Evolutionary conservation across 1,140 invertebrate genomes (phyloP), one percentile per base, ranked within the genome.

Genomic region (Aricia agestis): DNA sequence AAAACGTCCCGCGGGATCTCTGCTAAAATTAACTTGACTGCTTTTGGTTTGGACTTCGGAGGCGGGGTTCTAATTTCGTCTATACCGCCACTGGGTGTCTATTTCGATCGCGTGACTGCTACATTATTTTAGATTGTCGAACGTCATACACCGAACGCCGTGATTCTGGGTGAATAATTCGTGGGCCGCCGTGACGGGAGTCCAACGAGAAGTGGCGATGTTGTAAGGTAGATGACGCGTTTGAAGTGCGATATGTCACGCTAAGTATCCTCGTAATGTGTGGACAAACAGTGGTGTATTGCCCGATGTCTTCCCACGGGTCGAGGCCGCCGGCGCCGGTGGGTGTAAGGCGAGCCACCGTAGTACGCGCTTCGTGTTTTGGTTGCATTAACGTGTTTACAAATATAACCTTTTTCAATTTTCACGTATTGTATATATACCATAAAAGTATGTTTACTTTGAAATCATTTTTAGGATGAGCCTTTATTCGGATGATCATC

Each of bases 21-120:
- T 78, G 82, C 87, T 89, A 91, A 84, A 83, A 82, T 89, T 91
- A 90, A 83, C 84, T 86, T 87, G 83, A 85, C 89, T 88, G 78
- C 82, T 90, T 91, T 91, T 91, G 89, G 89, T 89, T 84, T 82
- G 86, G 76, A 85, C 76, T 86, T 80, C 82, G 87, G 84, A 89
- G 86, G 87, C 87, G 86, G 87, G 83, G 81, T 82, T 82, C 86
- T 90, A 70, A 90, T 91, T 90, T 89, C 85, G 71, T 80, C 77
- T 87, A 80, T 83, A 80, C 84, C 81, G 85, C 82, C 85, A 78
- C 77, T 68, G 75, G 76, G 78, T 84, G 75, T 86, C 85, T 89
- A 89, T 89, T 89, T 91, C 66, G 19, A 82, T 74, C 73, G 59
- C 74, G 76, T 76, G 76, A 80, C 76, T 84, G 80, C 88, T 82